A percentile compares a stretch with the other conserved stretches of the same genome.
Evolutionary conservation across 2,888 invertebrate species (phyloP).

Genomic region (Morinoia aosen): DNA sequence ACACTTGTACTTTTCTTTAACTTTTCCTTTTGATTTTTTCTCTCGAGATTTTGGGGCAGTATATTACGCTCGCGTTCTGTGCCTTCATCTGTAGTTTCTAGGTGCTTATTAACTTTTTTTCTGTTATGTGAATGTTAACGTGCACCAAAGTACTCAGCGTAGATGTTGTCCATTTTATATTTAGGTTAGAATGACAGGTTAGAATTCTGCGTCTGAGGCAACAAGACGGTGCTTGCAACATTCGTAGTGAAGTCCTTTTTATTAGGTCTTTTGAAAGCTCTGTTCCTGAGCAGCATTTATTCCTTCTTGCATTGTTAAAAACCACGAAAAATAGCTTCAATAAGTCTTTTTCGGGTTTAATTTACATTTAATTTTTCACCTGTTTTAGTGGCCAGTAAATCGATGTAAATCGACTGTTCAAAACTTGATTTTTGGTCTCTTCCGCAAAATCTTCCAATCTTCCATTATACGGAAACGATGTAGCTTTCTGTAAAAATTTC

Average conservation of each 20-base stretch:
- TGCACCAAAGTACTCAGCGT: background rate
- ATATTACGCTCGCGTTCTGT: too few species aligned
- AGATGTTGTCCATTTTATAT: background rate
- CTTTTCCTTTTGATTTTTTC: too few species aligned
- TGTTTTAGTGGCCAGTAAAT: background rate
- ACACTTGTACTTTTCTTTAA: too few species aligned
- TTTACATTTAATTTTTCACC: background rate
- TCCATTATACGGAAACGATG: background rate
- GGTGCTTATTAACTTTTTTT: background rate
- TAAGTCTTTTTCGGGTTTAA: background rate
- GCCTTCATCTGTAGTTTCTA: background rate
- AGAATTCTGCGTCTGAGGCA: background rate
- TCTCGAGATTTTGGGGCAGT: too few species aligned
- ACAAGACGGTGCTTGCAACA: background rate
- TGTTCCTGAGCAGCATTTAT: background rate
- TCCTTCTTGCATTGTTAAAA: background rate
- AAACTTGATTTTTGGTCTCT: background rate
- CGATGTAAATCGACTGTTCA: background rate
- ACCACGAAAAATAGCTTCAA: background rate
- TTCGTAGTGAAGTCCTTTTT: background rate
- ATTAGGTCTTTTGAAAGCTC: background rate
- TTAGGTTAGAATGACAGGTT: background rate
- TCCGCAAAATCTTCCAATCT: background rate
- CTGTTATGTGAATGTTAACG: background rate
- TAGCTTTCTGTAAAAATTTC: background rate